A percentile compares a stretch with the other conserved stretches of the same genome.
These are phyloP conservation scores for Scortum barcoo DNA, from an alignment of 2,113 vertebrate genomes.

Conservation along the genomic window DNA sequence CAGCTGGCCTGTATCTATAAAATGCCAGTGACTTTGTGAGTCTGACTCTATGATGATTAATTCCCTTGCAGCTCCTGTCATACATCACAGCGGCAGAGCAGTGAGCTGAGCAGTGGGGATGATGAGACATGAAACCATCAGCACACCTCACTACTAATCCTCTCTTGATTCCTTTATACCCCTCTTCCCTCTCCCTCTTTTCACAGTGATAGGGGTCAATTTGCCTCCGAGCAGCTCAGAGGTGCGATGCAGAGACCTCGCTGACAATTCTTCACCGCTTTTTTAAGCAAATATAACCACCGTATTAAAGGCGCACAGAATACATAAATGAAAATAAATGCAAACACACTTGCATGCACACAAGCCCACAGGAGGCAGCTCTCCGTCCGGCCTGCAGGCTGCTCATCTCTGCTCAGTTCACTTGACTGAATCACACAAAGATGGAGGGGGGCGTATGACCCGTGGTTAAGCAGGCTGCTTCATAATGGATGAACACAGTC, in stretches of 20 bases:
- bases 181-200: not conserved
- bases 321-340: slow-evolving; percentile 17
- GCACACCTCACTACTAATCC: slow-evolving; percentile 68
- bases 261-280: not conserved
- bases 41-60: slow-evolving; percentile 64
- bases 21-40: slow-evolving; percentile 43
- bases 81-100: slow-evolving; percentile 62
- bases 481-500: slow-evolving; percentile 65
- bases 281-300: not conserved
- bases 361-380: slow-evolving; percentile 41
- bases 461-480: slow-evolving; percentile 69
- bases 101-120: slow-evolving; percentile 39
- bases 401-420: slow-evolving; percentile 68
- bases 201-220: slow-evolving; percentile 31
- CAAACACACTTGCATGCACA: not conserved
- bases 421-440: slow-evolving; percentile 63
- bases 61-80: slow-evolving; percentile 56
- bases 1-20: slow-evolving; percentile 37
- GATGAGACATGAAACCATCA: slow-evolving; percentile 67
- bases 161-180: slow-evolving; percentile 37
- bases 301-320: not conserved
- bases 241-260: not conserved
- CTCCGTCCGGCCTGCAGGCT: slow-evolving; percentile 50
- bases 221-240: slow-evolving; percentile 19
- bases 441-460: slow-evolving; percentile 47